Evolutionary conservation across 2,797 vertebrate genomes (phyloP).

Genomic region (Danio kyathit): DNA sequence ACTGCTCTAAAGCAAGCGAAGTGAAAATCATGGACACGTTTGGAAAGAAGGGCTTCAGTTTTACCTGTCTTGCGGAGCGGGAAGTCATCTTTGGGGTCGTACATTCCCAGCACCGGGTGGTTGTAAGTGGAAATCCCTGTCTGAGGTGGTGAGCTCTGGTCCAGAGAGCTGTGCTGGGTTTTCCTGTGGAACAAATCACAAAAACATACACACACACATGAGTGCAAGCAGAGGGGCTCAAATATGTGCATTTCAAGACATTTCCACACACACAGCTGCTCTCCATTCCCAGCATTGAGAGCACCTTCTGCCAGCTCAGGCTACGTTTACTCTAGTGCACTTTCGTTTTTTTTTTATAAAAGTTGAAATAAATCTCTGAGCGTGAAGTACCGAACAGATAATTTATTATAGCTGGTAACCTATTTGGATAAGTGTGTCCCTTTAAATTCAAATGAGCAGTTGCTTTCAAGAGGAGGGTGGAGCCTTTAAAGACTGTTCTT

Average conservation of each 20-base stretch:
- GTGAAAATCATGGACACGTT: constrained; percentile 7
- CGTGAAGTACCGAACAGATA: too few species aligned
- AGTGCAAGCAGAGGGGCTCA: neutral
- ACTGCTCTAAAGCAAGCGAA: constrained; percentile 12
- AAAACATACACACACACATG: constrained; percentile 30
- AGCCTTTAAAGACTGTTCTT: too few species aligned
- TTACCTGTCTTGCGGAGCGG: constrained; percentile 97
- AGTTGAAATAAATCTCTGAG: too few species aligned
- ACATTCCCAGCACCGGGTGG: constrained; percentile 93
- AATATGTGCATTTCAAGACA: constrained; percentile 31
- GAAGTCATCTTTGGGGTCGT: constrained; percentile 97
- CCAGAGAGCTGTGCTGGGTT: constrained; percentile 97
- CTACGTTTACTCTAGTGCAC: too few species aligned
- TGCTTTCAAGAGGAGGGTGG: too few species aligned
- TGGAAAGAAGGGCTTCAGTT: neutral
- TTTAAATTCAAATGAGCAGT: too few species aligned
- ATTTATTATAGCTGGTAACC: too few species aligned
- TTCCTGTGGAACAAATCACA: constrained; percentile 81
- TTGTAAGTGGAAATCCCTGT: constrained; percentile 91
- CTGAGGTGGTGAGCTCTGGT: constrained; percentile 97
- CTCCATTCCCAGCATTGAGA: constrained; percentile 38
- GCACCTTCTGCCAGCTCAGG: constrained; percentile 18
- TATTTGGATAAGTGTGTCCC: too few species aligned
- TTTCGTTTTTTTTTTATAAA: too few species aligned
- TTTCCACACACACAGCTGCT: constrained; percentile 49